Base-by-base conservation (phyloP, 2,888 invertebrate species). In the Ischnura elegans region DNA sequence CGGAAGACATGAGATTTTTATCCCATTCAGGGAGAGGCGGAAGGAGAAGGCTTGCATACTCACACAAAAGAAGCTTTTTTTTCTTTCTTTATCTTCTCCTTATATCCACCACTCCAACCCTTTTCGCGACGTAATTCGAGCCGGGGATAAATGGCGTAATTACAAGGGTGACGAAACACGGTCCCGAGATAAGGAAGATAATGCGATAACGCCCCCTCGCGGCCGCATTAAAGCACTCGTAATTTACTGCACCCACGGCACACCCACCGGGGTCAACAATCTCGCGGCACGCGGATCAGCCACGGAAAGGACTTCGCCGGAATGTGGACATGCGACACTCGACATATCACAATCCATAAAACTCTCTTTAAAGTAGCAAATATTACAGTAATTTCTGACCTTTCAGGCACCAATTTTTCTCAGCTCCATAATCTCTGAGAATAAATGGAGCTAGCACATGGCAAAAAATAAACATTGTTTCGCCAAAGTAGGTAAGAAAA, bases 121-220 rank as follows among this genome's bases (percentile, higher is more conserved):
- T 19, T 19, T 61, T 10, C 61, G n/a, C 61, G n/a, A 10, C n/a
- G 51, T 5, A 6, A 61, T 61, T 61, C n/a, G 4, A 25, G 2
- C 61, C 61, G 5, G 61, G 61, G n/a, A 61, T 61, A 61, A 25
- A 61, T 61, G 61, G 61, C 61, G 61, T 61, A 61, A 61, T 61
- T 61, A 61, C 61, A 61, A 61, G 61, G 3, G 61, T 61, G 61
- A 61, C 61, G 61, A 61, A 61, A 61, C 61, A 61, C n/a, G 61
- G 61, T 25, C 4, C n/a, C 4, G 61, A 25, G 61, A 61, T 61
- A 61, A 61, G 61, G 47, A 61, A 61, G 61, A 19, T 61, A 25
- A n/a, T n/a, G 61, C 25, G 61, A 61, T 61, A 61, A 61, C 19
- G 61, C 61, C n/a, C 61, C n/a, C 61, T 25, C 21, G 10, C n/a